phyloP scores from a whole-genome alignment of 2,797 vertebrate genomes.

The Ciconia nigra region DNA sequence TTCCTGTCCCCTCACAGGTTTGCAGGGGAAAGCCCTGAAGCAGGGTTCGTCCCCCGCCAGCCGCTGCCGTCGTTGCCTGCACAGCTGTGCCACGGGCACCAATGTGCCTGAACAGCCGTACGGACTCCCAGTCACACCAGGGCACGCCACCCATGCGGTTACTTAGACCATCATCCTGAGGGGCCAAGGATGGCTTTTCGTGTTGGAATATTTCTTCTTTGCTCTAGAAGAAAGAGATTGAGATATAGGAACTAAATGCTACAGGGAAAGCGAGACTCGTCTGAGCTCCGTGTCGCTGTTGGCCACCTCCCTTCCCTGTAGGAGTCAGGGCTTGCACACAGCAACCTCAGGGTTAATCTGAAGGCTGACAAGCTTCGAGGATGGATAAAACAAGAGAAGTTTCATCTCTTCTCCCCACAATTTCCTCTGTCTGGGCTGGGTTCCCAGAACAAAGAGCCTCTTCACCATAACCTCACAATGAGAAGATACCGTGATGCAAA shows the following conservation, averaged over 20 bases:
- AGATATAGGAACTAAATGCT: not conserved
- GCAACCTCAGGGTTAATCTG: not conserved
- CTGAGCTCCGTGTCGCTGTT: fast-evolving
- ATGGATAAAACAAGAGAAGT: not conserved
- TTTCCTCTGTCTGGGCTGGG: conserved; percentile 25
- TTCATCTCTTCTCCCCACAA: not conserved
- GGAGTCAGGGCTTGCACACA: not conserved
- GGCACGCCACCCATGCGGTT: fast-evolving
- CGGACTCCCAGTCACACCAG: fast-evolving
- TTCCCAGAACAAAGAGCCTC: conserved; percentile 10
- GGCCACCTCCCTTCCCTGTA: not conserved
- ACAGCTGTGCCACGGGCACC: fast-evolving
- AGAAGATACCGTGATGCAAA: not conserved
- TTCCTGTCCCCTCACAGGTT: not conserved
- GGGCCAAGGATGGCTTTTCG: fast-evolving
- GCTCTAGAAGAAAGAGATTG: not conserved
- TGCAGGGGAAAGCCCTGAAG: not conserved
- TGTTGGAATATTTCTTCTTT: not conserved
- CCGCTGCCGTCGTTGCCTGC: fast-evolving
- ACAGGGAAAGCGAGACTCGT: not conserved
- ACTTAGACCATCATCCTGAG: not conserved
- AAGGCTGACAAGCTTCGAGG: not conserved
- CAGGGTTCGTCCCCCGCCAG: not conserved
- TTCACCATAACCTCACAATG: not conserved
- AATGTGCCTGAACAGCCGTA: fast-evolving